Conservation (phyloP, 2,797 vertebrate species). For the Aulostomus chinensis region DNA sequence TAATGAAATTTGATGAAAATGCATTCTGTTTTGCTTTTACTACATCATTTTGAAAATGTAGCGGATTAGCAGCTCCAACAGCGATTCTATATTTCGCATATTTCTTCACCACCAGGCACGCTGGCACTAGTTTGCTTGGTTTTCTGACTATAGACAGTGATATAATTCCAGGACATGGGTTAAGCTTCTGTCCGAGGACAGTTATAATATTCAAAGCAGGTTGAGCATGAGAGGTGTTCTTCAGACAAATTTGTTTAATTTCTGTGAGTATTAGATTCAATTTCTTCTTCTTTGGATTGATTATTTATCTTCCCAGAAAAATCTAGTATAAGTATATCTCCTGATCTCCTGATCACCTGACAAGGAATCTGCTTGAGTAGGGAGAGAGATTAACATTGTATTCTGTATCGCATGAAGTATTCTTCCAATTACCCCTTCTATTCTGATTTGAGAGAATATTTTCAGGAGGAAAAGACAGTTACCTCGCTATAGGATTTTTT, state of each 20-base stretch:
- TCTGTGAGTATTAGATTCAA: constrained; percentile 37
- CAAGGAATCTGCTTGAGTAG: constrained; percentile 2
- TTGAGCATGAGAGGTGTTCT: constrained; percentile 15
- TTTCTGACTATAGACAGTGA: constrained; percentile 25
- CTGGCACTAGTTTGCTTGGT: constrained; percentile 11
- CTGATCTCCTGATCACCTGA: constrained; percentile 14
- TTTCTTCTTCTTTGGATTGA: constrained; percentile 39
- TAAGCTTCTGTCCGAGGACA: constrained; percentile 27
- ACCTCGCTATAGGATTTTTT: constrained; percentile 7
- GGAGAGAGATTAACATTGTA: constrained; percentile 2
- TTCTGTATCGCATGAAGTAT: constrained; percentile 19
- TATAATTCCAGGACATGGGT: constrained; percentile 10
- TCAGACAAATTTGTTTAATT: constrained; percentile 47
- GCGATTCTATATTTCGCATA: too few relatives aligned
- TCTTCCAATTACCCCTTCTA: constrained; percentile 20
- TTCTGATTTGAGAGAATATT: constrained; percentile 23
- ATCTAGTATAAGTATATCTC: constrained; percentile 14
- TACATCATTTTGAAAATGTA: too few relatives aligned
- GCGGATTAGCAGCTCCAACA: too few relatives aligned
- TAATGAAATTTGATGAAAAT: constrained; percentile 19
- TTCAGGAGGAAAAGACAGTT: constrained; percentile 15
- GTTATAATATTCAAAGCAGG: constrained; percentile 46
- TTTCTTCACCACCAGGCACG: too few relatives aligned
- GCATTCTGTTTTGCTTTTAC: background rate
- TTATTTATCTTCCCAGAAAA: constrained; percentile 42